Evolutionary conservation across 2,113 vertebrate species (phyloP).

Genomic region (Aythya baeri): DNA sequence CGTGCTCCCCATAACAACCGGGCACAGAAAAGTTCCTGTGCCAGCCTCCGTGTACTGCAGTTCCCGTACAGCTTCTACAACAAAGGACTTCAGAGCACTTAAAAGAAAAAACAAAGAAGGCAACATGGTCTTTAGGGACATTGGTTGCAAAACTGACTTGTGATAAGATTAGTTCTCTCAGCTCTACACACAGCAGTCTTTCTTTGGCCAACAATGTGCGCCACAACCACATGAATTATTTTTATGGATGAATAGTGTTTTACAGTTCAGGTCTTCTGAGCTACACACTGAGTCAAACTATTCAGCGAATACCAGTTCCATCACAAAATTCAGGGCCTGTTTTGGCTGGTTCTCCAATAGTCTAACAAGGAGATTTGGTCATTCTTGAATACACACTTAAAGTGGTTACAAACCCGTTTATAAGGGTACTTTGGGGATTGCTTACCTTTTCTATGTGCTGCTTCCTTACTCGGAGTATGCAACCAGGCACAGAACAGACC

Average conservation of each 20-base stretch:
- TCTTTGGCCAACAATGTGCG: neutral
- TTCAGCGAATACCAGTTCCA: neutral
- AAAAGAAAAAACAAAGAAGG: neutral
- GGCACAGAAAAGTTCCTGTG: neutral
- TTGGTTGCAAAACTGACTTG: neutral
- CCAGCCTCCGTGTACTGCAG: neutral
- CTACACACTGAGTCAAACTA: neutral
- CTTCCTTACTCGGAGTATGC: neutral
- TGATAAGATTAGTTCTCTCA: neutral
- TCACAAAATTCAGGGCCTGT: neutral
- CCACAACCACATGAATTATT: neutral
- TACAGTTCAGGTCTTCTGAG: neutral
- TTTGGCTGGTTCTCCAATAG: neutral
- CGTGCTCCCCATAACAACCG: accelerated
- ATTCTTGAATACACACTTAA: neutral
- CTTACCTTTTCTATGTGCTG: neutral
- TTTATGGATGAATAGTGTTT: neutral
- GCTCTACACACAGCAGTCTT: neutral
- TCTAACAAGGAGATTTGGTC: neutral
- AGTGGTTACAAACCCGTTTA: neutral
- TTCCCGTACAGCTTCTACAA: neutral
- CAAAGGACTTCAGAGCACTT: neutral
- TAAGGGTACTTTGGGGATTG: neutral
- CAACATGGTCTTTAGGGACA: neutral
- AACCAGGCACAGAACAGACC: neutral